These are phyloP conservation scores for Planiliza haematocheilus DNA, from an alignment of 2,113 vertebrate genomes.

Conservation along the genomic window DNA sequence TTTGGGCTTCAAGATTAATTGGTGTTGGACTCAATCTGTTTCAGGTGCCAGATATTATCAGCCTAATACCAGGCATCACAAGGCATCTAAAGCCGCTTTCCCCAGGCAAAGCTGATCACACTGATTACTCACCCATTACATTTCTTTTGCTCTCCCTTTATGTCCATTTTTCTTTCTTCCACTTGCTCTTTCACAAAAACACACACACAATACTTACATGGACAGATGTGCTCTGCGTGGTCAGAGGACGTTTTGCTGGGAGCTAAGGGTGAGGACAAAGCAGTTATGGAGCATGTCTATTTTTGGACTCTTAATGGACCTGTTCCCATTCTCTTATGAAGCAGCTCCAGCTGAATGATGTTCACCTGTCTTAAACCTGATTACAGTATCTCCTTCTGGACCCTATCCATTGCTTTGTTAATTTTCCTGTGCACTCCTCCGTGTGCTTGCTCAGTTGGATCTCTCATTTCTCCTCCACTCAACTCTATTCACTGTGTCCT, in stretches of 20 bases:
- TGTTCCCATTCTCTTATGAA: slow-evolving; percentile 62
- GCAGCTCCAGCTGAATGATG: slow-evolving; percentile 60
- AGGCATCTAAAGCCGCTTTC: slow-evolving; percentile 60
- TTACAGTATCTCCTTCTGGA: slow-evolving; percentile 51
- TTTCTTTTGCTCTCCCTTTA: not conserved
- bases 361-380: slow-evolving; percentile 62
- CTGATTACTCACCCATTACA: slow-evolving; percentile 49
- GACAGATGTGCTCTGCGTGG: slow-evolving; percentile 41
- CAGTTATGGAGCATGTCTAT: slow-evolving; percentile 64
- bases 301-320: slow-evolving; percentile 73
- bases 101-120: slow-evolving; percentile 57
- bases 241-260: slow-evolving; percentile 48
- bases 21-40: slow-evolving; percentile 61
- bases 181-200: not conserved
- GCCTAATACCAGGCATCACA: slow-evolving; percentile 57
- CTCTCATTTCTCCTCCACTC: slow-evolving; percentile 23
- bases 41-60: slow-evolving; percentile 72
- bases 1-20: slow-evolving; percentile 61
- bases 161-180: not conserved
- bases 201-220: not conserved
- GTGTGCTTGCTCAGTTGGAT: too few relatives aligned
- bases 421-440: slow-evolving; percentile 23
- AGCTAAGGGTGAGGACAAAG: slow-evolving; percentile 62
- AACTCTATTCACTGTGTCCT: not conserved
- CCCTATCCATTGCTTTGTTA: slow-evolving; percentile 35